Conservation (phyloP, 2,113 vertebrate species). For the Tonatia bakeri region DNA sequence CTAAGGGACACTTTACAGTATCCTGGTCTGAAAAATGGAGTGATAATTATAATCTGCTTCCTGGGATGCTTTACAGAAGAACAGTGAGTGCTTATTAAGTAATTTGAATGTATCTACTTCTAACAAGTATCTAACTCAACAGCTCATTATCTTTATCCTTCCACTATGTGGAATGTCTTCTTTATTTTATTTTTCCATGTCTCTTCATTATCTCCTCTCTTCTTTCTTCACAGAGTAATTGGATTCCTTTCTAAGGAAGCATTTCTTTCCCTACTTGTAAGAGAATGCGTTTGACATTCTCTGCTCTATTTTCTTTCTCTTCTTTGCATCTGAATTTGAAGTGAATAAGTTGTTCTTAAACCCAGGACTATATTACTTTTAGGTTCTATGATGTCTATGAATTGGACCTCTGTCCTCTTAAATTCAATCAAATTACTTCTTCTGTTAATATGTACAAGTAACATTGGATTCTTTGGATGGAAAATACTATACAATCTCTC, state of each 20-base stretch:
- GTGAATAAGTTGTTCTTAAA: constrained; percentile 36
- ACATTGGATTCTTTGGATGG: not conserved
- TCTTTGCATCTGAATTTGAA: constrained; percentile 27
- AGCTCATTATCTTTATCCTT: not conserved
- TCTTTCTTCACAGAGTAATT: not conserved
- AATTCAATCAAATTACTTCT: not conserved
- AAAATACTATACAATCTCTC: not conserved
- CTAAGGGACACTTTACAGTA: not conserved
- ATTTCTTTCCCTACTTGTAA: not conserved
- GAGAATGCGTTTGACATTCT: not conserved
- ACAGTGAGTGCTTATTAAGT: not conserved
- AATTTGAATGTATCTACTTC: not conserved
- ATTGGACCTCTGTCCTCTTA: constrained; percentile 14
- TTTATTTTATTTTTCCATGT: not conserved
- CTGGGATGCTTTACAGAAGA: not conserved
- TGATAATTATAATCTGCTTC: not conserved
- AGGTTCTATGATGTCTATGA: not conserved
- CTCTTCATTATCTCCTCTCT: not conserved
- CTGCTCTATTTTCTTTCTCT: not conserved
- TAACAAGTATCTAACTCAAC: not conserved
- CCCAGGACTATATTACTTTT: not conserved
- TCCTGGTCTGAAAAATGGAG: not conserved
- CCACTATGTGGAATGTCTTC: not conserved
- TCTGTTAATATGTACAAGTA: constrained; percentile 48
- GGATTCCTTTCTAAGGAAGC: not conserved